Conservation (phyloP, 2,113 vertebrate species). For the Hypocryptadius cinnamomeus region DNA sequence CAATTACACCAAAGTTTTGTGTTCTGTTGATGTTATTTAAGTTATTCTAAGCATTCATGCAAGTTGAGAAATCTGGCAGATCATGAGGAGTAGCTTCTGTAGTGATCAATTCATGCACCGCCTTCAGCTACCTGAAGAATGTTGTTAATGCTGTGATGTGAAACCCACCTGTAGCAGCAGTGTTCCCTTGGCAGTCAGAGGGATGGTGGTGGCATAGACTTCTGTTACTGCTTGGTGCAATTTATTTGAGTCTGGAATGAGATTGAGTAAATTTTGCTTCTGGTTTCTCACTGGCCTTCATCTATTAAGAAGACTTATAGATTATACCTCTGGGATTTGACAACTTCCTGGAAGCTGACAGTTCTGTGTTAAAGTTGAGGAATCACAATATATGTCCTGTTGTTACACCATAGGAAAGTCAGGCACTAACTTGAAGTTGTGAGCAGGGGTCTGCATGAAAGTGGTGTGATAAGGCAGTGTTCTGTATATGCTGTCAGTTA, state of each 20-base stretch:
- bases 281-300: neutral
- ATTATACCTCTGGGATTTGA: neutral
- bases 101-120: neutral
- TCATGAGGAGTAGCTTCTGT: neutral
- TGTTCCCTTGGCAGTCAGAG: neutral
- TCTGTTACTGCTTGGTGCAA: neutral
- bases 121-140: neutral
- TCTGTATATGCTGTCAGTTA: neutral
- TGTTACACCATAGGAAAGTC: fast-evolving
- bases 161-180: neutral
- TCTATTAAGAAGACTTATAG: neutral
- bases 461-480: neutral
- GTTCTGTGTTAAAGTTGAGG: neutral
- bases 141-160: neutral
- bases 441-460: neutral
- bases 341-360: neutral
- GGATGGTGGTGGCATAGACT: neutral
- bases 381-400: fast-evolving
- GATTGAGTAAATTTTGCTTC: neutral
- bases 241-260: neutral
- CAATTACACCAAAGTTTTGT: neutral
- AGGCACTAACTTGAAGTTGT: neutral
- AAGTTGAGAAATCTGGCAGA: neutral
- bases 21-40: neutral
- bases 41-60: neutral